phyloP scores from a whole-genome alignment of 2,888 invertebrate species.

The Eretmocerus hayati region DNA sequence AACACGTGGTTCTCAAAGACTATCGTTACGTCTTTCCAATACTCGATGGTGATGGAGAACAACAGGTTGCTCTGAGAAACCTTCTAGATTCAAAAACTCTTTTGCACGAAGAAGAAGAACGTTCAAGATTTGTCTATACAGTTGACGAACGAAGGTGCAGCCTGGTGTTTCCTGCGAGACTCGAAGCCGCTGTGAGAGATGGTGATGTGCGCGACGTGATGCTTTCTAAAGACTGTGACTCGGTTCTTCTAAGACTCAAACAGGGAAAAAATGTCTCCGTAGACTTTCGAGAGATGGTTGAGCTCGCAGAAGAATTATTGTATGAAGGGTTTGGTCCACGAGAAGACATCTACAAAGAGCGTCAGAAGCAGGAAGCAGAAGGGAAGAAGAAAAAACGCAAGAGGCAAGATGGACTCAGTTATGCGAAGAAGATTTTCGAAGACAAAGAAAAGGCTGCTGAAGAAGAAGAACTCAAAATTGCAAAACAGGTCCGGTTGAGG shows the following conservation, averaged over 20 bases:
- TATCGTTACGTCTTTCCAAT: slow-evolving; percentile 71
- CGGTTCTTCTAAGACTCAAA: slow-evolving; percentile 64
- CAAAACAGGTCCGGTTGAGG: slow-evolving; percentile 36
- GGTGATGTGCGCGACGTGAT: slow-evolving; percentile 72
- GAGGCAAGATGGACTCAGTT: slow-evolving; percentile 58
- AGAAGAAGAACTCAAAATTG: slow-evolving; percentile 53
- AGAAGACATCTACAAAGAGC: slow-evolving; percentile 57
- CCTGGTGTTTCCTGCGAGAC: slow-evolving; percentile 64
- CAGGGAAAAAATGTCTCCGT: slow-evolving; percentile 70
- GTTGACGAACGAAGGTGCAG: slow-evolving; percentile 68
- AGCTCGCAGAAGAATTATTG: slow-evolving; percentile 45
- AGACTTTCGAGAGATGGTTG: slow-evolving; percentile 53
- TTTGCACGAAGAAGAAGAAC: slow-evolving; percentile 49
- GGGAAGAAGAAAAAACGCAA: slow-evolving; percentile 55
- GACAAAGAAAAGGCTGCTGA: slow-evolving; percentile 67
- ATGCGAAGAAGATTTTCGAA: slow-evolving; percentile 67
- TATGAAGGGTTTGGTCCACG: slow-evolving; percentile 67
- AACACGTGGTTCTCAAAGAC: slow-evolving; percentile 61
- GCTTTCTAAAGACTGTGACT: slow-evolving; percentile 69
- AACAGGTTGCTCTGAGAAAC: slow-evolving; percentile 57
- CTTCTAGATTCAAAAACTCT: slow-evolving; percentile 55
- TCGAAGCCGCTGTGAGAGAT: slow-evolving; percentile 70
- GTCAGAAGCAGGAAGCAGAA: slow-evolving; percentile 54
- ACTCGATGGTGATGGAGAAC: slow-evolving; percentile 61
- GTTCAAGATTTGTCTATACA: slow-evolving; percentile 63